phyloP scores from a whole-genome alignment of 2,888 invertebrate genomes.

The Gastrophysa polygoni region DNA sequence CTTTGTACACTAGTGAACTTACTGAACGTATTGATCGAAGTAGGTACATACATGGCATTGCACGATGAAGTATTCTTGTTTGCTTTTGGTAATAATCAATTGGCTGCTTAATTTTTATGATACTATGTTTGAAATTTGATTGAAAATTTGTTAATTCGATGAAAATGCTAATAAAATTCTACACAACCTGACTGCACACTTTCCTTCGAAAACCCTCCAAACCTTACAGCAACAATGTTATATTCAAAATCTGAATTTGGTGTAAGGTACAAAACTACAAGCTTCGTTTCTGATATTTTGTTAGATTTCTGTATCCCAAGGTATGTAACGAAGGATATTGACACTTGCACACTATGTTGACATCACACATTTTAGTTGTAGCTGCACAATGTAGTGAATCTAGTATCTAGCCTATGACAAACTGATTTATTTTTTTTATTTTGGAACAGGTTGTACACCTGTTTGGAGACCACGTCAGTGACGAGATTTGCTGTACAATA shows the following conservation, averaged over 20 bases:
- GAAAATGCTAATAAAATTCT: not conserved
- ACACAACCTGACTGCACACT: not conserved
- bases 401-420: conserved; percentile 9
- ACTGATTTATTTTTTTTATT: conserved; percentile 46
- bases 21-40: too few relatives aligned
- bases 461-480: conserved; percentile 44
- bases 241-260: too few relatives aligned
- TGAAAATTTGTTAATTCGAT: not conserved
- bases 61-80: not conserved
- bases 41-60: not conserved
- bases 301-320: conserved; percentile 49
- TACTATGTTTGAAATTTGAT: not conserved
- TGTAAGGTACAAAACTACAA: too few relatives aligned
- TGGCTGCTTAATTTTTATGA: not conserved
- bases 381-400: not conserved
- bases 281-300: too few relatives aligned
- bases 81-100: not conserved
- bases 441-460: conserved; percentile 48
- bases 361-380: conserved; percentile 3
- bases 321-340: conserved; percentile 41
- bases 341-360: conserved; percentile 10
- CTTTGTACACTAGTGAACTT: too few relatives aligned
- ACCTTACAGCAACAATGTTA: not conserved
- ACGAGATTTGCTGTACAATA: conserved; percentile 25
- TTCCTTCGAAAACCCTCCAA: not conserved